Percentiles rank a stretch among this genome's conserved stretches.
Evolutionary conservation across 2,113 vertebrate genomes (phyloP).

Genomic region (Gambusia holbrooki): DNA sequence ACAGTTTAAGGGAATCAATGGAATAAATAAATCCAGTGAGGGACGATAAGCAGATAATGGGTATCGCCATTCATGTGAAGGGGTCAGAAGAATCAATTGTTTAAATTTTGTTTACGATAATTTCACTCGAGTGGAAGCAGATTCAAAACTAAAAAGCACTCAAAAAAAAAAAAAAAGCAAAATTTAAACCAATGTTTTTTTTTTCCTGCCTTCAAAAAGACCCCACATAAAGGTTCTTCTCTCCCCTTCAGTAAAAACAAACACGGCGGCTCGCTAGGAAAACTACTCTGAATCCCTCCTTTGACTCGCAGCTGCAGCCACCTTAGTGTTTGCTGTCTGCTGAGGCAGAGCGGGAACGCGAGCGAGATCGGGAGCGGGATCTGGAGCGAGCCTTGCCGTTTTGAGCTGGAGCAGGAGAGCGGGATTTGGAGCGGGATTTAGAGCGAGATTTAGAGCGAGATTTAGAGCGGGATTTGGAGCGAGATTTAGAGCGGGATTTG

Average conservation of each 20-base stretch:
- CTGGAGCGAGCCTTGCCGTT: constrained; percentile 53
- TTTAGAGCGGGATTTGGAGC: constrained; percentile 64
- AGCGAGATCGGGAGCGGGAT: not conserved
- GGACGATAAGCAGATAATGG: constrained; percentile 9
- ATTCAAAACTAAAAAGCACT: constrained; percentile 16
- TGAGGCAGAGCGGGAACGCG: constrained; percentile 72
- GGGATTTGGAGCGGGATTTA: constrained; percentile 63
- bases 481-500: not conserved
- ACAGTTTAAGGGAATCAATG: constrained; percentile 1
- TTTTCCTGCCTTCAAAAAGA: not conserved
- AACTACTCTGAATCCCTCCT: constrained; percentile 39
- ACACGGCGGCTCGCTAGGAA: constrained; percentile 14
- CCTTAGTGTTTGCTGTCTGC: constrained; percentile 79
- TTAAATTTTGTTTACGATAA: constrained; percentile 4
- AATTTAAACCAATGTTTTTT: too few relatives aligned
- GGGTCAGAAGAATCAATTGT: constrained; percentile 11
- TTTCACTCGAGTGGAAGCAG: constrained; percentile 1
- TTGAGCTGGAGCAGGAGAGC: constrained; percentile 53
- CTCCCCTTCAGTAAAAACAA: constrained; percentile 11
- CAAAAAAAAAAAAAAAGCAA: not conserved
- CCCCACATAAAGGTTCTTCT: constrained; percentile 14
- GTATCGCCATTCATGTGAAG: constrained; percentile 5
- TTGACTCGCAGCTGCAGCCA: not conserved
- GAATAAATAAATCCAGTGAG: constrained; percentile 26
- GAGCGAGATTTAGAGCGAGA: constrained; percentile 68